phyloP scores from a whole-genome alignment of 2,888 invertebrate genomes.

The Drosophila antonietae region DNA sequence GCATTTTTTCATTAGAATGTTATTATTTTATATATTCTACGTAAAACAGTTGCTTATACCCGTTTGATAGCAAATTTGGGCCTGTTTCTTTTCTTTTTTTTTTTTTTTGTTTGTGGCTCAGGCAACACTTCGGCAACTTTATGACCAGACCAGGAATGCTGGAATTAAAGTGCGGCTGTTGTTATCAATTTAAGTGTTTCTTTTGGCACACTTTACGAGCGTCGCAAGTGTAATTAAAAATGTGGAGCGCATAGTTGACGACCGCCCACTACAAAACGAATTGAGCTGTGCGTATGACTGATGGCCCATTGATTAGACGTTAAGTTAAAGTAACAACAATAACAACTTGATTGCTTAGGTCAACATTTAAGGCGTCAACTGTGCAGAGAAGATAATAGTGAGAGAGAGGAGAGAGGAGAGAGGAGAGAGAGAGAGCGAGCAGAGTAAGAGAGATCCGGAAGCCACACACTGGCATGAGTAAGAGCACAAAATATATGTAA shows the following conservation, averaged over 20 bases:
- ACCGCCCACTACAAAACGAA: slow-evolving; percentile 4
- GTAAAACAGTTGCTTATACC: background rate
- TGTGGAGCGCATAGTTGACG: slow-evolving; percentile 21
- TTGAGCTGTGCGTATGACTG: slow-evolving; percentile 25
- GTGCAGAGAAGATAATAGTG: slow-evolving; percentile 10
- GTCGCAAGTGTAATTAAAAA: slow-evolving; percentile 45
- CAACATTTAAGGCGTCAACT: slow-evolving; percentile 55
- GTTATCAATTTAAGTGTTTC: slow-evolving; percentile 37
- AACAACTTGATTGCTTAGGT: slow-evolving; percentile 27
- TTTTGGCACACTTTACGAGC: slow-evolving; percentile 30
- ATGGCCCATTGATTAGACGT: slow-evolving; percentile 35
- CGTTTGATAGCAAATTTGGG: background rate
- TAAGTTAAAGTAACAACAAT: slow-evolving; percentile 6
- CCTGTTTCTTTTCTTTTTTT: background rate
- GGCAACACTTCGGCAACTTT: slow-evolving; percentile 11
- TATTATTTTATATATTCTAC: too few relatives aligned
- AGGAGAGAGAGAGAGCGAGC: background rate
- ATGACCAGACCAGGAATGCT: slow-evolving; percentile 27
- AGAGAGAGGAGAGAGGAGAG: too few relatives aligned
- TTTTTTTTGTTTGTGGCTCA: background rate
- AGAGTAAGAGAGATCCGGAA: slow-evolving; percentile 46
- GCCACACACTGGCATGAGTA: slow-evolving; percentile 30
- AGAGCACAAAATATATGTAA: slow-evolving; percentile 37
- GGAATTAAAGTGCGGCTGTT: slow-evolving; percentile 14
- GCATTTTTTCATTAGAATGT: background rate